Conservation (phyloP, 2,113 vertebrate genomes). For the Ramphastos sulfuratus region DNA sequence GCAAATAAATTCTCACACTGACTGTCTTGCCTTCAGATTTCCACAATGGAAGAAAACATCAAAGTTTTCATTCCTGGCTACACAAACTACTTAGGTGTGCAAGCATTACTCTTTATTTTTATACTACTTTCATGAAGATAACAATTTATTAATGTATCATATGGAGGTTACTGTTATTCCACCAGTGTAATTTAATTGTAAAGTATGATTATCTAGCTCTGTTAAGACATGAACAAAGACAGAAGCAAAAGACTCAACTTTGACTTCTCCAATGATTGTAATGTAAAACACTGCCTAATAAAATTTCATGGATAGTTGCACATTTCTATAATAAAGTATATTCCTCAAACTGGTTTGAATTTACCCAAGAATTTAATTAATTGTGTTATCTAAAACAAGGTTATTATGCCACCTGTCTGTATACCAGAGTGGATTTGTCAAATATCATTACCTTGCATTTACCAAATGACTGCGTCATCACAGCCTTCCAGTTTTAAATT, state of each 20-base stretch:
- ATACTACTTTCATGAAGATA: constrained; percentile 17
- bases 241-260: background rate
- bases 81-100: constrained; percentile 10
- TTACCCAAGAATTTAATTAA: constrained; percentile 23
- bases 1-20: background rate
- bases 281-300: constrained; percentile 30
- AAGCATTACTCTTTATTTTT: constrained; percentile 30
- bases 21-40: constrained; percentile 18
- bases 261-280: background rate
- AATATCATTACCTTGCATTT: background rate
- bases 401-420: background rate
- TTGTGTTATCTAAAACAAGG: background rate
- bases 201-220: background rate
- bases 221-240: constrained; percentile 9
- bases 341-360: constrained; percentile 47
- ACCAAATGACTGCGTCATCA: background rate
- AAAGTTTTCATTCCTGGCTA: constrained; percentile 31
- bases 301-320: constrained; percentile 22
- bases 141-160: constrained; percentile 19
- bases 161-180: constrained; percentile 27
- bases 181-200: background rate
- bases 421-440: background rate
- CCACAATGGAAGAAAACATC: constrained; percentile 11
- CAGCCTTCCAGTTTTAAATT: background rate
- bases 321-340: constrained; percentile 68